These are phyloP conservation scores for Gobio gobio DNA, from an alignment of 2,113 vertebrate species.

Conservation along the genomic window DNA sequence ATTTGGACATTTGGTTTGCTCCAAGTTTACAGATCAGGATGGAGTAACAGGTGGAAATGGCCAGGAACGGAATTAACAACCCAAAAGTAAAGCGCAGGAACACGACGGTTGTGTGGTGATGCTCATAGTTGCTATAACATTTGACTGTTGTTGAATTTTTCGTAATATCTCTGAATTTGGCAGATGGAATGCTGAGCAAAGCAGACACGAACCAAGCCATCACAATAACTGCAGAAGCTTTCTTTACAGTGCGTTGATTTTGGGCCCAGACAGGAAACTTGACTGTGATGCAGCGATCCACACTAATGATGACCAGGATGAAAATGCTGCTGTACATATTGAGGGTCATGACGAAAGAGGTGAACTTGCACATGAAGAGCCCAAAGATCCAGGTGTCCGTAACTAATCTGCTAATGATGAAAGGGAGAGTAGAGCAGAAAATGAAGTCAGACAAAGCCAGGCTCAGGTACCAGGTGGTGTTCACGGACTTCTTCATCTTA, in stretches of 20 bases:
- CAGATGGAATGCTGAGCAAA: slow-evolving; percentile 78
- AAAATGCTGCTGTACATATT: slow-evolving; percentile 97
- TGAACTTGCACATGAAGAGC: slow-evolving; percentile 85
- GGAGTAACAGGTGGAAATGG: slow-evolving; percentile 81
- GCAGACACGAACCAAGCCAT: slow-evolving; percentile 80
- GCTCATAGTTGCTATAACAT: slow-evolving; percentile 77
- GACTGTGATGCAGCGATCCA: slow-evolving; percentile 88
- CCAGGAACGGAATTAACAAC: slow-evolving; percentile 78
- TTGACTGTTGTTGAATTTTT: slow-evolving; percentile 47
- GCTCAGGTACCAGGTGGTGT: slow-evolving; percentile 90
- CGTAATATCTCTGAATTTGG: slow-evolving; percentile 76
- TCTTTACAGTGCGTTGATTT: slow-evolving; percentile 82
- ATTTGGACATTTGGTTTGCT: slow-evolving; percentile 73
- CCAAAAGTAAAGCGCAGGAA: slow-evolving; percentile 75
- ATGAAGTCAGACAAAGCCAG: slow-evolving; percentile 88
- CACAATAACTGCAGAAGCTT: slow-evolving; percentile 73
- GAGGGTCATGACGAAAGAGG: slow-evolving; percentile 80
- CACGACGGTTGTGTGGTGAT: slow-evolving; percentile 67
- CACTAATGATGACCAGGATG: slow-evolving; percentile 86
- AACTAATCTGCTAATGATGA: slow-evolving; percentile 73
- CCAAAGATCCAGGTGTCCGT: slow-evolving; percentile 87
- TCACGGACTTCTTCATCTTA: slow-evolving; percentile 91
- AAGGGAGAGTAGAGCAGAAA: slow-evolving; percentile 86
- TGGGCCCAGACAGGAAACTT: slow-evolving; percentile 90
- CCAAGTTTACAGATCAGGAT: slow-evolving; percentile 76